Evolutionary conservation across 2,113 vertebrate genomes (phyloP), one percentile per base, ranked within the genome.

Genomic region (Thalassoma bifasciatum): DNA sequence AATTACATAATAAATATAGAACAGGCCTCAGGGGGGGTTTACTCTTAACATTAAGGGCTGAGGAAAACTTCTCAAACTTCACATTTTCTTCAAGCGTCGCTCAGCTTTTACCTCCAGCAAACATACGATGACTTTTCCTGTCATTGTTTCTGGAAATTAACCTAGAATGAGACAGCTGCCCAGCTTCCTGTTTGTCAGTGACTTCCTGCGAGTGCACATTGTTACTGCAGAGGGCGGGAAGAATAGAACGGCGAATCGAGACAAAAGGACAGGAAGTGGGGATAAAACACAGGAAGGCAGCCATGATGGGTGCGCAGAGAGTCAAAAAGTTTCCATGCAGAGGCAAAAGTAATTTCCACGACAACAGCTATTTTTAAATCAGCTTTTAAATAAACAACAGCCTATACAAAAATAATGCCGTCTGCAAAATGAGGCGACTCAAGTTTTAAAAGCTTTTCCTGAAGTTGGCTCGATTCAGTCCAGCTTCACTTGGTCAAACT

Each of bases 221-320:
- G 82, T 85, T 60, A 24, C 30, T 19, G 1, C 8, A 6, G 2
- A 44, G 59, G 62, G 21, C 42, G 66, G 59, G 66, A 70, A 52
- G 37, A 68, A 76, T 58, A 42, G 24, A 36, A 47, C 3, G 37
- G 21, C 49, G 19, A 52, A 34, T 44, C 0, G 58, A 38, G 59
- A 86, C 85, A 84, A 90, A 81, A 51, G 46, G 52, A 11, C 84
- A 82, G 86, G 84, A 90, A 82, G 86, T 66, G 44, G 9, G 63
- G 11, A 74, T 13, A 0, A 22, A 3, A 42, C 19, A 79, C 57
- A 82, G 77, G 81, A 86, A 79, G 80, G 8, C 0, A 5, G 76
- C 44, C 66, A 66, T 51, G 30, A 58, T 72, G 51, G 22, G 58
- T 8, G 10, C n/a, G 16, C 70, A 34, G 5, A 1, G 4, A 57